These are phyloP conservation scores for Ciconia nigra DNA, from an alignment of 2,797 vertebrate genomes.

Conservation along the genomic window DNA sequence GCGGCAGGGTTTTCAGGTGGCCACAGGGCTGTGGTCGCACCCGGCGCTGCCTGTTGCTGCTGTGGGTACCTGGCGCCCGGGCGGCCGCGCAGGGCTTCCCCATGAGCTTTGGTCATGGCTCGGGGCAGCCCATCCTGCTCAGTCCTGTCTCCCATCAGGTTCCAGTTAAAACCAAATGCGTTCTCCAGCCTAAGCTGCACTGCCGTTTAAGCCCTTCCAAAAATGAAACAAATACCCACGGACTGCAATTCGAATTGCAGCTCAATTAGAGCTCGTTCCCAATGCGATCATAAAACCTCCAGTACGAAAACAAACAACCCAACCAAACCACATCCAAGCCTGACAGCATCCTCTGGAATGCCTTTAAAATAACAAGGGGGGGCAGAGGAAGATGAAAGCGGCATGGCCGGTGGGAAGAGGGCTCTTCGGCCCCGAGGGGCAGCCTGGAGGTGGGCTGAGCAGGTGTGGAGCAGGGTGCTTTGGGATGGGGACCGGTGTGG, in stretches of 20 bases:
- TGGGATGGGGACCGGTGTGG: rapidly evolving
- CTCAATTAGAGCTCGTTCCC: slow-evolving; percentile 69
- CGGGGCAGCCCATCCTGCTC: not conserved
- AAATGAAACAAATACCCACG: slow-evolving; percentile 64
- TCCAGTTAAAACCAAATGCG: slow-evolving; percentile 47
- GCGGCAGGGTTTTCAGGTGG: not conserved
- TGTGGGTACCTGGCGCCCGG: not conserved
- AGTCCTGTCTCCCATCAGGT: slow-evolving; percentile 26
- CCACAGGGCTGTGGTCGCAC: not conserved
- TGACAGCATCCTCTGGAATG: slow-evolving; percentile 59
- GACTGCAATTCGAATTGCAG: slow-evolving; percentile 58
- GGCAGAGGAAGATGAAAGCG: slow-evolving; percentile 30
- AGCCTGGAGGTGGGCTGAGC: not conserved
- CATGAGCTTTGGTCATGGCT: not conserved
- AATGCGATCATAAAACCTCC: slow-evolving; percentile 60
- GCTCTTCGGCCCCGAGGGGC: not conserved
- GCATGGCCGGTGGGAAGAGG: not conserved
- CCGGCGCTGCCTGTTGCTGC: not conserved
- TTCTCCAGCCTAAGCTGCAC: slow-evolving; percentile 38
- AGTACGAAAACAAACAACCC: slow-evolving; percentile 66
- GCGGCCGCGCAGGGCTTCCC: not conserved
- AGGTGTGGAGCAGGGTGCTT: not conserved
- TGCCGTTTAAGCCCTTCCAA: slow-evolving; percentile 38
- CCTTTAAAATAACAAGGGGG: slow-evolving; percentile 59
- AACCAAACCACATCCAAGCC: slow-evolving; percentile 65